Conservation (phyloP, 2,113 vertebrate species). For the Crotophaga sulcirostris region DNA sequence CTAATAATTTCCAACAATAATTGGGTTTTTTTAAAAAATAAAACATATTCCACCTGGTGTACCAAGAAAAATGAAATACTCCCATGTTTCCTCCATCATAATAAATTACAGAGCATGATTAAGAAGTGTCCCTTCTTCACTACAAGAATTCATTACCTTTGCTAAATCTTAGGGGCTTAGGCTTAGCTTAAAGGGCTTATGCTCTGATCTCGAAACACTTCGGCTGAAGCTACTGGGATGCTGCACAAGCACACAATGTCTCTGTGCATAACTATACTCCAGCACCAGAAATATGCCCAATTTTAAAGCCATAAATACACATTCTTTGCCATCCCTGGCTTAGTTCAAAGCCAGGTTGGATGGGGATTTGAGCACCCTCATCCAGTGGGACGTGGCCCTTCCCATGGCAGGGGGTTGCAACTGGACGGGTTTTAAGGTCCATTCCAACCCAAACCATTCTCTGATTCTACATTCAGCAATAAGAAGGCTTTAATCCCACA, state of each 20-base stretch:
- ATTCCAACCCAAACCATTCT: too few relatives aligned
- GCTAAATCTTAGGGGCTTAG: not conserved
- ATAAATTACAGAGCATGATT: not conserved
- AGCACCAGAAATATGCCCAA: not conserved
- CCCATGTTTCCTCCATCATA: not conserved
- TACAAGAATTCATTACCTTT: not conserved
- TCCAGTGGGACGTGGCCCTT: too few relatives aligned
- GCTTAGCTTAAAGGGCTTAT: not conserved
- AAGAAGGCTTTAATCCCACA: not conserved
- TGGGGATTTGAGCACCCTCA: too few relatives aligned
- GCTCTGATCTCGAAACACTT: not conserved
- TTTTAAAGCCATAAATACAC: not conserved
- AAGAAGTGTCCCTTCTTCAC: not conserved
- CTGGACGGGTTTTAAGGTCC: too few relatives aligned
- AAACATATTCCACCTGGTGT: not conserved
- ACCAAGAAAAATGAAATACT: not conserved
- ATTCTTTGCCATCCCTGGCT: accelerated
- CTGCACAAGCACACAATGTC: accelerated
- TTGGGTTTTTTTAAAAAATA: not conserved
- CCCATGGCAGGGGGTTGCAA: too few relatives aligned
- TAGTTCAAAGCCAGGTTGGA: too few relatives aligned
- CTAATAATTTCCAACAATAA: not conserved
- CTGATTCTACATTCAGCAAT: not conserved
- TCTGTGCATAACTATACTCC: not conserved
- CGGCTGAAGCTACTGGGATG: not conserved